phyloP scores from a whole-genome alignment of 2,113 vertebrate genomes.

The Chinchilla lanigera region DNA sequence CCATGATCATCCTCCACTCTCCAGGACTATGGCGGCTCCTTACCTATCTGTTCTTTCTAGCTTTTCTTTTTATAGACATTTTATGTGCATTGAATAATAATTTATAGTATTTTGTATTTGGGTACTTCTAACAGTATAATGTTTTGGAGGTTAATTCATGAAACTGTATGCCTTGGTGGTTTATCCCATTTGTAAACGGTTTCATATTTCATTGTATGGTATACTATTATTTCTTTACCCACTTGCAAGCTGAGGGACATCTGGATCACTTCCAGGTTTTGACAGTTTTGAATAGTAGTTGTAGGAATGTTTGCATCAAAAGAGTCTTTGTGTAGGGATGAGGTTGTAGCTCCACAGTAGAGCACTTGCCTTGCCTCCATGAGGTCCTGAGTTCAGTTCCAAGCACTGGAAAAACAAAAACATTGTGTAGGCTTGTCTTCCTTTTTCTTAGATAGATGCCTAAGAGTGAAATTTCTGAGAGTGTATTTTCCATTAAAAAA shows the following conservation, averaged over 20 bases:
- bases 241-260: not conserved
- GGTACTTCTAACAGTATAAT: not conserved
- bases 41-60: not conserved
- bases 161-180: not conserved
- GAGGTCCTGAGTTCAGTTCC: not conserved
- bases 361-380: not conserved
- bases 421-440: not conserved
- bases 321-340: not conserved
- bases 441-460: constrained; percentile 1
- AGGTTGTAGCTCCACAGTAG: not conserved
- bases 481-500: not conserved
- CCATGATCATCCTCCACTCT: not conserved
- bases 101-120: not conserved
- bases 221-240: not conserved
- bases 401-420: not conserved
- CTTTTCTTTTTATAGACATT: not conserved
- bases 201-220: not conserved
- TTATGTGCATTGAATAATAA: not conserved
- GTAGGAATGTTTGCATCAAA: not conserved
- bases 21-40: not conserved
- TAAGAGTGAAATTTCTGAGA: not conserved
- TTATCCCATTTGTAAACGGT: not conserved
- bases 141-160: not conserved
- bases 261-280: not conserved
- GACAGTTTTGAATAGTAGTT: not conserved